Base-by-base conservation (phyloP, 2,888 invertebrate genomes). In the Agrenia bidenticulata region DNA sequence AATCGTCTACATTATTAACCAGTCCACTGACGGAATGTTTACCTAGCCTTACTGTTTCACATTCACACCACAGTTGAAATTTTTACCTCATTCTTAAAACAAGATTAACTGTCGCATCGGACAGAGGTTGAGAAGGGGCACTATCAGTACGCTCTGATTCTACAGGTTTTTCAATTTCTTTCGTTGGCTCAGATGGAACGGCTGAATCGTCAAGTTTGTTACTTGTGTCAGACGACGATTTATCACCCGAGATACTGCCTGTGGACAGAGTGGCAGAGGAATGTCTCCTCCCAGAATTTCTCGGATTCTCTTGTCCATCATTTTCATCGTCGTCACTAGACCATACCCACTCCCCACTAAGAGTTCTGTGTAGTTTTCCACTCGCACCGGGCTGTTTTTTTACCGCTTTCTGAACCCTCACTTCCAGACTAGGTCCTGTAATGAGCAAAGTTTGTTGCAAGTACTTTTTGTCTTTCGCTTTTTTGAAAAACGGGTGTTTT, bases 341-440 rank as follows among this genome's bases (percentile, higher is more conserved):
- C 96, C 97, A 98, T 67, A 95, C 94, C 97, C 97, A 97, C 80
- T 94, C 94, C 41, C 97, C 97, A 24, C 94, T 94, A 77, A 94
- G 92, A 74, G 94, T 96, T 78, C 96, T 87, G 81, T 94, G 94
- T 72, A 94, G 82, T 0, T 90, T 85, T 17, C 90, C 90, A 23
- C 89, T 89, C 0, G 93, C 88, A 27, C 94, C 94, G 0, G 94
- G 93, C 81, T 91, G 90, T 70, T 92, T 85, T 79, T 88, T 87
- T 70, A 88, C 85, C 65, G 87, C 87, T 82, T 94, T 95, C 79
- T 92, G 89, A 11, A 94, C 92, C 77, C 94, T 87, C 4, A 92
- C 90, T 81, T 92, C 93, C 81, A 93, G 86, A 78, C 89, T 92
- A 59, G 94, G 93, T 0, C 93, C 93, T 67, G 89, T 88, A 7